Evolutionary conservation across 2,113 vertebrate species (phyloP), one percentile per base, ranked within the genome.

Genomic region (Chaetorhynchus papuensis): DNA sequence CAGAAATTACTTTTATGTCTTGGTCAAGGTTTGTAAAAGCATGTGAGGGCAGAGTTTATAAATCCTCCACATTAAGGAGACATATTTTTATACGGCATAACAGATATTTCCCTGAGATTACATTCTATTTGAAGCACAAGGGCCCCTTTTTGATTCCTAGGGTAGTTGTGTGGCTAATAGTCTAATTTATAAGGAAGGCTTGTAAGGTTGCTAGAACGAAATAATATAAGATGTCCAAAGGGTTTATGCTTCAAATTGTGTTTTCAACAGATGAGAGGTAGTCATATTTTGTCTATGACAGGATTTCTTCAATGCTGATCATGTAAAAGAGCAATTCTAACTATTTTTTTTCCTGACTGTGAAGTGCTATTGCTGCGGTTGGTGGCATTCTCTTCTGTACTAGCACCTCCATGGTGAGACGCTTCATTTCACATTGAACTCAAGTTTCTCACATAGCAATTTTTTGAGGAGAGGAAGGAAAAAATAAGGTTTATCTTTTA

Each of bases 381-480:
- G 45, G 59, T 80, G 45, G 47, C n/a, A 35, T 90, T 84, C 52
- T 72, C 10, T 86, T 63, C 30, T 16, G 39, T 74, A 13, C 60
- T 78, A 28, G 42, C 56, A 41, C 42, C 15, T 91, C 20, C 17
- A 21, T 11, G 61, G 56, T 71, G 74, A 82, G 69, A 75, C 1
- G 31, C 18, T 65, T 89, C 16, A 17, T 84, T 23, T 90, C 68
- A 89, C 3, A 7, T 5, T 42, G 59, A 92, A 50, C 52, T 77
- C 45, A 10, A 28, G 60, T 78, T 78, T 93, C 42, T 86, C 35
- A 72, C 42, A 4, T 26, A 61, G 15, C 30, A 72, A 9, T 56
- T 84, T 90, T 6, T 52, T 79, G 52, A 2, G 14, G 15, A 11
- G 3, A 13, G 6, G 6, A 1, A 3, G 6, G 1, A 1, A 15